Conservation (phyloP, 2,888 invertebrate genomes). For the Drosophila fungiperda region DNA sequence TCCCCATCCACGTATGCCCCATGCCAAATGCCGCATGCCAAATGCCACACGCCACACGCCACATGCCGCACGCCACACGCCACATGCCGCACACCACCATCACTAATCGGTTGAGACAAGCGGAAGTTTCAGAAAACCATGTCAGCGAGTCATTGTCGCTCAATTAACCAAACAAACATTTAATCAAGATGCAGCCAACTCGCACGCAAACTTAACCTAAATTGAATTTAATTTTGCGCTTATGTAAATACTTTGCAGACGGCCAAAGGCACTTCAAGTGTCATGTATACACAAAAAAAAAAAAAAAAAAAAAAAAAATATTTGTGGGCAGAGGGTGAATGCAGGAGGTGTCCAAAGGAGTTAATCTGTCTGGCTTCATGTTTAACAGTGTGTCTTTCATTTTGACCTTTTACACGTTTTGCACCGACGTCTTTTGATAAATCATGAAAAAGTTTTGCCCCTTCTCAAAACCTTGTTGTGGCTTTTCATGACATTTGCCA, state of each 20-base stretch:
- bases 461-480: background rate
- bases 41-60: background rate
- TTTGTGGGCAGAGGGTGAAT: too few relatives aligned
- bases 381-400: slow-evolving; percentile 4
- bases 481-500: background rate
- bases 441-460: slow-evolving; percentile 1
- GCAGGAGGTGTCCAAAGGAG: background rate
- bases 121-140: slow-evolving; percentile 35
- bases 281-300: background rate
- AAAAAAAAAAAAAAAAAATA: background rate
- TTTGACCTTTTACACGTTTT: background rate
- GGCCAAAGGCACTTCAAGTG: slow-evolving; percentile 12
- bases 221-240: slow-evolving; percentile 39
- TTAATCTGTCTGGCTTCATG: background rate
- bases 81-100: background rate
- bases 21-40: background rate
- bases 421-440: slow-evolving; percentile 9
- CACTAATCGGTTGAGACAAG: background rate
- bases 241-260: slow-evolving; percentile 28
- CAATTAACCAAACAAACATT: slow-evolving; percentile 61
- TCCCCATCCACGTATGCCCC: background rate
- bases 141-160: slow-evolving; percentile 32
- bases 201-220: slow-evolving; percentile 11
- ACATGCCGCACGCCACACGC: background rate
- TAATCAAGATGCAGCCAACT: slow-evolving; percentile 41